phyloP scores from a whole-genome alignment of 1,140 invertebrate genomes.

The Leptopilina boulardi region DNA sequence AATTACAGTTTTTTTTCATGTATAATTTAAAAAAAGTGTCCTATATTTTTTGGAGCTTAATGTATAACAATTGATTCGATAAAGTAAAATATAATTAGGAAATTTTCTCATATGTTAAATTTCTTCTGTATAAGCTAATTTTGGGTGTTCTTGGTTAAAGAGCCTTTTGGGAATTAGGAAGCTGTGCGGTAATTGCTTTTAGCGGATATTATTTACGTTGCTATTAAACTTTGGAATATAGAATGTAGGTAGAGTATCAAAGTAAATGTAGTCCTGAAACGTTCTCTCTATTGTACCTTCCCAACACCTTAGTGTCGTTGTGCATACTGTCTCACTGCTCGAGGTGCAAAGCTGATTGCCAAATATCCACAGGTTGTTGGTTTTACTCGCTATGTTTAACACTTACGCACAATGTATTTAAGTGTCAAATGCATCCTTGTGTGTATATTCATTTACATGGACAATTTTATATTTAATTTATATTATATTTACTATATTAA shows the following conservation, averaged over 20 bases:
- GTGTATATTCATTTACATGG: not conserved
- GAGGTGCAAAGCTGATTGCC: slow-evolving; percentile 67
- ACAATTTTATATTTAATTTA: too few species aligned
- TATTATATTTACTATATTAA: too few species aligned
- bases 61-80: too few species aligned
- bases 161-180: slow-evolving; percentile 12
- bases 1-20: too few species aligned
- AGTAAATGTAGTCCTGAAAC: slow-evolving; percentile 28
- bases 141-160: not conserved
- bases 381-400: slow-evolving; percentile 61
- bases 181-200: slow-evolving; percentile 19
- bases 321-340: slow-evolving; percentile 40
- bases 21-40: too few species aligned
- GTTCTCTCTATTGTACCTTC: slow-evolving; percentile 5
- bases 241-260: not conserved
- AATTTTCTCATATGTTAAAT: not conserved
- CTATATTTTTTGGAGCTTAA: too few species aligned
- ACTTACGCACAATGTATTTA: slow-evolving; percentile 2
- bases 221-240: slow-evolving; percentile 25
- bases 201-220: slow-evolving; percentile 20
- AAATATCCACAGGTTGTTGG: slow-evolving; percentile 75
- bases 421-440: not conserved
- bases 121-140: slow-evolving; percentile 10
- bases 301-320: slow-evolving; percentile 32
- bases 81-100: not conserved